Evolutionary conservation across 2,888 invertebrate species (phyloP).

Genomic region (Patella depressa): DNA sequence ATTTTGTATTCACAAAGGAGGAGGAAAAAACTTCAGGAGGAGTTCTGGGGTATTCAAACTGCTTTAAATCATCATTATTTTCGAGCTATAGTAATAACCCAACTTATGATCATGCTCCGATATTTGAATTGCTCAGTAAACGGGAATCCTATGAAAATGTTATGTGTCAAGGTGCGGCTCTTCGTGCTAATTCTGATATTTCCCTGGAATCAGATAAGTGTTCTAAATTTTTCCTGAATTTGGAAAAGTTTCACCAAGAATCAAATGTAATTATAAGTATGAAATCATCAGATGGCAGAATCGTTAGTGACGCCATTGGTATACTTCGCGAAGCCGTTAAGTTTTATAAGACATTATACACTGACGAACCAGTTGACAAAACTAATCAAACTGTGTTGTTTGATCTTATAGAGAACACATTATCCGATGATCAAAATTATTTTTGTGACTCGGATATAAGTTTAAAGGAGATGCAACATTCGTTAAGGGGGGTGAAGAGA

Average conservation of each 20-base stretch:
- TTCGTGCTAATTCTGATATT: neutral
- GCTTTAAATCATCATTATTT: neutral
- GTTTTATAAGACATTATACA: neutral
- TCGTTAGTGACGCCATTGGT: neutral
- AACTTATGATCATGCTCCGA: neutral
- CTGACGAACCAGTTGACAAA: neutral
- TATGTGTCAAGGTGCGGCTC: neutral
- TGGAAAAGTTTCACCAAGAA: neutral
- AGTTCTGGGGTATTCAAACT: neutral
- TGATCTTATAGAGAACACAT: neutral
- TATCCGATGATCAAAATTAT: neutral
- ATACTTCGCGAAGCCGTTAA: neutral
- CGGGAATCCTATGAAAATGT: neutral
- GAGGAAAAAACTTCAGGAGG: neutral
- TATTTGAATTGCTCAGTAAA: neutral
- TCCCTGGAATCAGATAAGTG: neutral
- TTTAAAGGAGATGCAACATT: constrained; percentile 9
- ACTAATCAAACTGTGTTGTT: neutral
- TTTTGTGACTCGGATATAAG: constrained; percentile 3
- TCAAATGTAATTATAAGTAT: neutral
- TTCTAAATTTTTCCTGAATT: neutral
- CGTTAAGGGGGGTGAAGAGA: constrained; percentile 30
- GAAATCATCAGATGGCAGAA: neutral
- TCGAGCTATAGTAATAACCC: neutral
- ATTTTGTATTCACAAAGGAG: neutral